phyloP scores from a whole-genome alignment of 2,797 vertebrate genomes.

The Sebastes wilsoni region DNA sequence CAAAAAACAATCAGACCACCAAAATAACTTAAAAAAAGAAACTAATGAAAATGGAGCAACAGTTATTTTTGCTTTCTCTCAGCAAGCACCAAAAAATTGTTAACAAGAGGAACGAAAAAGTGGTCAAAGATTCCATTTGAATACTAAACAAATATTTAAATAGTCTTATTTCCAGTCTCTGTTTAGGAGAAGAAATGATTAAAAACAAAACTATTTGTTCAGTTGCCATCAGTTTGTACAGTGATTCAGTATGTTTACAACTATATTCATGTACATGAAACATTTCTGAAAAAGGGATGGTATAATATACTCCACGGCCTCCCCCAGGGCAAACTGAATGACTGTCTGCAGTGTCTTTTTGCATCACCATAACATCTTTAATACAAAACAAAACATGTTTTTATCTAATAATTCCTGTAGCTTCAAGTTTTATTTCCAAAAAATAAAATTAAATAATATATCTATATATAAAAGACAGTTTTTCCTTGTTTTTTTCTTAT shows the following conservation, averaged over 20 bases:
- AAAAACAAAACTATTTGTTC: conserved; percentile 79
- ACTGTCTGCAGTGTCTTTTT: conserved; percentile 84
- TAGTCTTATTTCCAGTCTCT: conserved; percentile 84
- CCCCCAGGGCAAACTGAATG: conserved; percentile 72
- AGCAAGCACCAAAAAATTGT: conserved; percentile 84
- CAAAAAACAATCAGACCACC: conserved; percentile 80
- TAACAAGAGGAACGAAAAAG: conserved; percentile 80
- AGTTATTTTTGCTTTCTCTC: conserved; percentile 83
- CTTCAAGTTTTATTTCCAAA: conserved; percentile 87
- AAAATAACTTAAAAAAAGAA: conserved; percentile 82
- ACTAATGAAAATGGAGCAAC: conserved; percentile 83
- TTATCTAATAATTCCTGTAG: conserved; percentile 85
- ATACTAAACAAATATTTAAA: conserved; percentile 85
- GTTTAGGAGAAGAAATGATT: conserved; percentile 69
- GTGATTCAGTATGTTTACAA: conserved; percentile 86
- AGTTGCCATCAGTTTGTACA: conserved; percentile 86
- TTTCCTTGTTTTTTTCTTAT: conserved; percentile 82
- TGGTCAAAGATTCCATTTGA: conserved; percentile 83
- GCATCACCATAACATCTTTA: conserved; percentile 82
- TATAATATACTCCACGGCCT: conserved; percentile 74
- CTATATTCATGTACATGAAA: conserved; percentile 84
- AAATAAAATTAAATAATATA: conserved; percentile 90
- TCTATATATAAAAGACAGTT: conserved; percentile 87
- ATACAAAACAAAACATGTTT: conserved; percentile 81
- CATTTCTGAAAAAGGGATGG: conserved; percentile 79